phyloP scores from a whole-genome alignment of 2,797 vertebrate genomes.

The Falco cherrug region DNA sequence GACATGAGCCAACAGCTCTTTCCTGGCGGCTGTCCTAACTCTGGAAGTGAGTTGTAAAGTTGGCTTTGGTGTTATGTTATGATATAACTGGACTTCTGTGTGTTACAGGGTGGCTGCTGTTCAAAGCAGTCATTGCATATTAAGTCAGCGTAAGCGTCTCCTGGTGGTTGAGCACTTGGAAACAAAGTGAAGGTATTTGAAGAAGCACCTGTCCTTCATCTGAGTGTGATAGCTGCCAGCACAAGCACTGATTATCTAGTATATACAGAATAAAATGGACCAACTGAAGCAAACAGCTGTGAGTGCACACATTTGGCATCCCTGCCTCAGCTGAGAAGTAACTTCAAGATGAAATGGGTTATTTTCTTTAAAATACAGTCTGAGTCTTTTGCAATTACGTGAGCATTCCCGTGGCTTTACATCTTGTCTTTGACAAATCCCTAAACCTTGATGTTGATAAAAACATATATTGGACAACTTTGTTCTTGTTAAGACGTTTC shows the following conservation, averaged over 20 bases:
- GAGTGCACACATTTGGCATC: not conserved
- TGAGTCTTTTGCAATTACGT: not conserved
- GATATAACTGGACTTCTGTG: not conserved
- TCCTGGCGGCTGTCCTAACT: not conserved
- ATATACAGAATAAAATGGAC: not conserved
- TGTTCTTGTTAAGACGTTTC: not conserved
- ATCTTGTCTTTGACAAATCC: not conserved
- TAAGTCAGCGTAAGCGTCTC: accelerated
- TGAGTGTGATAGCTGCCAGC: not conserved
- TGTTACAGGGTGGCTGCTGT: accelerated
- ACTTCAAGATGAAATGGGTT: not conserved
- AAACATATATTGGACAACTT: accelerated
- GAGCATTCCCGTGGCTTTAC: not conserved
- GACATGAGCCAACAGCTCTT: accelerated
- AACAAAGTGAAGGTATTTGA: not conserved
- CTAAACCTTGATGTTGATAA: not conserved
- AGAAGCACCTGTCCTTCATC: not conserved
- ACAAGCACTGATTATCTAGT: not conserved
- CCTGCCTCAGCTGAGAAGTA: not conserved
- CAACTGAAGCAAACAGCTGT: not conserved
- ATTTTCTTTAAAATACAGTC: not conserved
- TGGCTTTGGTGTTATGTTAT: not conserved
- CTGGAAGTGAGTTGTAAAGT: not conserved
- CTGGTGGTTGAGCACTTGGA: not conserved
- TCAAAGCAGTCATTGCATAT: not conserved